Conservation (phyloP, 2,888 invertebrate genomes). For the Gryllus longicercus region DNA sequence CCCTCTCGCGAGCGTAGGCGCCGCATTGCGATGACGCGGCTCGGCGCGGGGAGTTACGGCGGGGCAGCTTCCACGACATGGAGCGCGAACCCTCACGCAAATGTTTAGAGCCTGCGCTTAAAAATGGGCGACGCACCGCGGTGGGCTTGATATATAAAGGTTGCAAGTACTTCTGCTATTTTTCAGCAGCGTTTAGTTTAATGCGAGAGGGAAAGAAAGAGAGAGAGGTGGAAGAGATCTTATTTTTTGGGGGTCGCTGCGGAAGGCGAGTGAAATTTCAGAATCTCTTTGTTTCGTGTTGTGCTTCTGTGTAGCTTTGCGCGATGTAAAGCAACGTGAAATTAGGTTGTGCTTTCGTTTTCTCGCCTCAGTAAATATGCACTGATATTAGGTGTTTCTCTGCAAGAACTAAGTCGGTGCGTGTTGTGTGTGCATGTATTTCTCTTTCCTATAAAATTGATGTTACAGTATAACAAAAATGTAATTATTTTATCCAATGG, state of each 20-base stretch:
- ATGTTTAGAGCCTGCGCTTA: constrained; percentile 6
- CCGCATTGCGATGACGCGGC: not conserved
- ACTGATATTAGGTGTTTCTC: too few species aligned
- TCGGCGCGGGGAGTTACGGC: not conserved
- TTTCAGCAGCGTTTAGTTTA: constrained; percentile 1
- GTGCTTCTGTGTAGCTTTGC: too few species aligned
- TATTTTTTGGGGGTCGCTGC: not conserved
- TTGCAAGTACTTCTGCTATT: not conserved
- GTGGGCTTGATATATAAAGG: constrained; percentile 2
- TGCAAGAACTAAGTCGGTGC: too few species aligned
- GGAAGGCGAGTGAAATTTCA: not conserved
- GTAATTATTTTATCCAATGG: too few species aligned
- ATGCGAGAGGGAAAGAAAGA: not conserved
- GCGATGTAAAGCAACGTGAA: too few species aligned
- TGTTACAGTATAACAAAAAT: too few species aligned
- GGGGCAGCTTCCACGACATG: not conserved
- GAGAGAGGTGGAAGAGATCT: not conserved
- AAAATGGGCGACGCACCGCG: not conserved
- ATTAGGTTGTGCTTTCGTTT: too few species aligned
- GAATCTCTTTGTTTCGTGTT: not conserved
- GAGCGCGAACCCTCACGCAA: constrained; percentile 7
- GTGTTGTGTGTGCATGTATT: too few species aligned
- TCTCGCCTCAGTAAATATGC: too few species aligned
- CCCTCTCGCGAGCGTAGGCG: not conserved
- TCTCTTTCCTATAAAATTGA: too few species aligned